Evolutionary conservation across 2,797 vertebrate species (phyloP).

Genomic region (Spheniscus humboldti): DNA sequence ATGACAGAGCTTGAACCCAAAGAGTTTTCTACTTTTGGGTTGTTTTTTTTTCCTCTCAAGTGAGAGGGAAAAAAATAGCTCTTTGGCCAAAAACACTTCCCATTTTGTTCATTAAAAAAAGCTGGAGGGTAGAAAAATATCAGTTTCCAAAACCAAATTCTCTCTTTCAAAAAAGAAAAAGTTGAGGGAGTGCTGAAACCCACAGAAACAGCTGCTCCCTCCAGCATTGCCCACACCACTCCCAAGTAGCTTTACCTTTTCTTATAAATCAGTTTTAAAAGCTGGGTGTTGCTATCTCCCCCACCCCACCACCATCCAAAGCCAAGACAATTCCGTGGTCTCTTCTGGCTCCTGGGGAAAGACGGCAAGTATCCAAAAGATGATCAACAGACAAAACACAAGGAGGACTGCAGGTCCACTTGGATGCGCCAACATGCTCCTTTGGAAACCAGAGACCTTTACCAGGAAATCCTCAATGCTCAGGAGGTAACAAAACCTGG

Average conservation of each 20-base stretch:
- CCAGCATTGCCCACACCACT: background rate
- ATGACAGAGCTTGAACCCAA: background rate
- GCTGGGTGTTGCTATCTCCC: background rate
- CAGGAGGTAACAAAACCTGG: background rate
- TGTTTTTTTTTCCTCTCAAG: background rate
- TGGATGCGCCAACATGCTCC: fast-evolving
- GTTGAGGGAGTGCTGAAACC: background rate
- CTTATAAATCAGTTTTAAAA: background rate
- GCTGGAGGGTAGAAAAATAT: background rate
- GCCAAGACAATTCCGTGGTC: background rate
- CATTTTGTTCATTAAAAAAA: background rate
- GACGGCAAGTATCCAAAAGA: fast-evolving
- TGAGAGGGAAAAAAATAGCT: background rate
- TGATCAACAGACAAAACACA: background rate
- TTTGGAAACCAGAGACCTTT: background rate
- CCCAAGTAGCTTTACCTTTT: background rate
- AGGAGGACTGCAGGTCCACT: fast-evolving
- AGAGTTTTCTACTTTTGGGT: background rate
- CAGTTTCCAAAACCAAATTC: background rate
- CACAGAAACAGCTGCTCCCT: background rate
- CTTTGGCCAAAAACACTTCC: background rate
- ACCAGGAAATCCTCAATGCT: background rate
- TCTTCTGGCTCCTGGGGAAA: background rate
- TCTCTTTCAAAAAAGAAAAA: background rate
- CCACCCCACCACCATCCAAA: background rate